These are phyloP conservation scores for Megalonaias nervosa DNA, from an alignment of 1,140 invertebrate genomes.

Conservation along the genomic window DNA sequence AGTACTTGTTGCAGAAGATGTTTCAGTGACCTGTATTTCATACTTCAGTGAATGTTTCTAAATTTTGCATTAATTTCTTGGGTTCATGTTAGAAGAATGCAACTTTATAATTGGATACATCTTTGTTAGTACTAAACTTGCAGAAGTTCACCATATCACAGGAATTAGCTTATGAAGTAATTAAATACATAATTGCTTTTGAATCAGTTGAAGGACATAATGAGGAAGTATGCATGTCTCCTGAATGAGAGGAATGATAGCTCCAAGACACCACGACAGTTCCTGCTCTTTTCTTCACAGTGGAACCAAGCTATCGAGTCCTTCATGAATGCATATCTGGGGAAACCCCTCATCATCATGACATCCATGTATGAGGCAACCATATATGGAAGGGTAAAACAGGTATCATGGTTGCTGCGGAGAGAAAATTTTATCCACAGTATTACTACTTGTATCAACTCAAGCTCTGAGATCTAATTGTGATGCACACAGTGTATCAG, in stretches of 20 bases:
- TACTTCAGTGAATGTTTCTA: too few relatives aligned
- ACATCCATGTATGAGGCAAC: conserved; percentile 58
- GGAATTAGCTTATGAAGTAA: too few relatives aligned
- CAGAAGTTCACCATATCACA: too few relatives aligned
- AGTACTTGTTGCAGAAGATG: too few relatives aligned
- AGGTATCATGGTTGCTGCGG: conserved; percentile 36
- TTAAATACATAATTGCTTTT: neutral
- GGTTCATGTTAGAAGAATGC: too few relatives aligned
- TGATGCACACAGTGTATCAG: neutral
- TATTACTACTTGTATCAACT: neutral
- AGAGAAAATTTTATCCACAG: too few relatives aligned
- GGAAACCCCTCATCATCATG: conserved; percentile 51
- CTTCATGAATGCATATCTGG: conserved; percentile 42
- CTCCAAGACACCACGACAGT: conserved; percentile 46
- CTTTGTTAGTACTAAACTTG: too few relatives aligned
- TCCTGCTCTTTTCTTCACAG: conserved; percentile 48
- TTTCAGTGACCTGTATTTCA: too few relatives aligned
- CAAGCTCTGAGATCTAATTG: neutral
- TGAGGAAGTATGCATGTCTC: conserved; percentile 38
- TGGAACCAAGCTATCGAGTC: conserved; percentile 47
- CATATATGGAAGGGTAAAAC: conserved; percentile 58
- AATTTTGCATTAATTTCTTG: too few relatives aligned
- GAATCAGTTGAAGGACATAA: conserved; percentile 38
- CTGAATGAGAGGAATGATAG: conserved; percentile 38
- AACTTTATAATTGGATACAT: too few relatives aligned